Evolutionary conservation across 2,797 vertebrate genomes (phyloP).

Genomic region (Channa striata): DNA sequence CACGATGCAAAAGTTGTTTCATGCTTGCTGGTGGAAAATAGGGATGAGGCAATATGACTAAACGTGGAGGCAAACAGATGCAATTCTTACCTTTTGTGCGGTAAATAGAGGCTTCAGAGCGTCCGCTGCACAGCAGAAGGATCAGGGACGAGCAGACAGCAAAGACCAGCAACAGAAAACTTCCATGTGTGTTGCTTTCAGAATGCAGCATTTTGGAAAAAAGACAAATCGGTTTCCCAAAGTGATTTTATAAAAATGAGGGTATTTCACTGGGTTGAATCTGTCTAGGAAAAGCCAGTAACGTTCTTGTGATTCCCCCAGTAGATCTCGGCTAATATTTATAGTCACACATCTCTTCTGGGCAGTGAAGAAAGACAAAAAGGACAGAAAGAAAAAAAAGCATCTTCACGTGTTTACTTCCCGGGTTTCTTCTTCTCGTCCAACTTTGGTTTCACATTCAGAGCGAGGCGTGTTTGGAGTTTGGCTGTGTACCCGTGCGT

Average conservation of each 20-base stretch:
- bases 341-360: slow-evolving; percentile 57
- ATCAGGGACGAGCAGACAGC: slow-evolving; percentile 35
- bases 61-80: background rate
- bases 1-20: slow-evolving; percentile 26
- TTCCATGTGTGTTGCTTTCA: slow-evolving; percentile 4
- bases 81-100: slow-evolving; percentile 70
- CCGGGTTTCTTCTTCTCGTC: slow-evolving; percentile 40
- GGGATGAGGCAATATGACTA: slow-evolving; percentile 2
- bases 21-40: background rate
- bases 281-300: slow-evolving; percentile 27
- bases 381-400: slow-evolving; percentile 1
- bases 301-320: slow-evolving; percentile 40
- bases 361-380: slow-evolving; percentile 1
- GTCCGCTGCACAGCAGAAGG: slow-evolving; percentile 46
- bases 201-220: slow-evolving; percentile 46
- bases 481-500: slow-evolving; percentile 65
- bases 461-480: slow-evolving; percentile 62
- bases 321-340: slow-evolving; percentile 61
- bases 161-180: slow-evolving; percentile 26
- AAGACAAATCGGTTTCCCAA: too few relatives aligned
- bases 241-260: background rate
- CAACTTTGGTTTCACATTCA: slow-evolving; percentile 58
- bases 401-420: slow-evolving; percentile 43
- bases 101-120: slow-evolving; percentile 71
- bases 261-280: background rate